Base-by-base conservation (phyloP, 2,888 invertebrate genomes). In the Drosophila kambysellisi region DNA sequence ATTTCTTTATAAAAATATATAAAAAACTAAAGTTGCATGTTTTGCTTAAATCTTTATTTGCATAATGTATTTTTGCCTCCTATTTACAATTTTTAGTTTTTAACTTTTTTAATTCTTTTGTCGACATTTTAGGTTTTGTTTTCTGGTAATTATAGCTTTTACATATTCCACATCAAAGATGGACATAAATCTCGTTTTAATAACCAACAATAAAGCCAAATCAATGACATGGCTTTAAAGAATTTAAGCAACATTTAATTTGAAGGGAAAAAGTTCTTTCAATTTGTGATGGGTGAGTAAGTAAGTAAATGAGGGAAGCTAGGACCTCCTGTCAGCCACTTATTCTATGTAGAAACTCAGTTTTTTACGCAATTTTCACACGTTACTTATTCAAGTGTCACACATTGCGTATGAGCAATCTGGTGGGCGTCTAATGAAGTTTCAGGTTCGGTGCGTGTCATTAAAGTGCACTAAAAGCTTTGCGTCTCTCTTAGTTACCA, bases 391-490 rank as follows among this genome's bases (percentile, higher is more conserved):
- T 41, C 50, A 33, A 35, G 17, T 25, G 43, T 33, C 39, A 20
- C 9, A 15, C 48, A 20, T 32, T 35, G 43, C 61, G 52, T 57
- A 58, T 60, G 5, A 50, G 70, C n/a, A 15, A 43, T 20, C 33
- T 5, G 4, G 9, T 15, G 53, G 48, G 12, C 53, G 37, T 11
- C 52, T 56, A 52, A 61, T 57, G 33, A 62, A 52, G 33, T 20
- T 61, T 50, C 32, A 32, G 43, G 17, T 41, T 59, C 39, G 29
- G 15, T 46, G 70, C 54, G 43, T 61, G 46, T 57, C 46, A 61
- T 69, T 56, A 70, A 51, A 46, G 43, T 70, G 51, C 60, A 43
- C 62, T 62, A 62, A 69, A 69, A 52, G 60, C 60, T 15, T 48
- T 54, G 25, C 15, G n/a, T 39, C 12, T 37, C 20, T 37, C 37